Conservation (phyloP, 23 tunicate species). For the Ciona savignyi region DNA sequence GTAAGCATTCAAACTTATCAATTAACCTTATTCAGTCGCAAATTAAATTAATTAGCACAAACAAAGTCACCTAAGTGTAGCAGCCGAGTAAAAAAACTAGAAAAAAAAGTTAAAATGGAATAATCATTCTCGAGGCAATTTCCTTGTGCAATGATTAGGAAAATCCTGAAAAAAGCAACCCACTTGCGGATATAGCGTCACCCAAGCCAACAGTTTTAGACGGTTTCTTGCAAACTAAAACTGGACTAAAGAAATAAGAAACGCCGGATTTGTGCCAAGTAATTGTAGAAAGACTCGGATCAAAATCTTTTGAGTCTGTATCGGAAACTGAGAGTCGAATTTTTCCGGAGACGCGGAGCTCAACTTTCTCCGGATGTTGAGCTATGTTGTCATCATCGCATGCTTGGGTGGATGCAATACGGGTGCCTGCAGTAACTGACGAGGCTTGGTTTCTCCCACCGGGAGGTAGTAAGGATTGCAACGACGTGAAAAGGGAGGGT, state of each 20-base stretch:
- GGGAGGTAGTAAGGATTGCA: constrained; percentile 15
- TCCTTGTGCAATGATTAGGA: not conserved
- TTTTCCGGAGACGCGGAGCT: constrained; percentile 31
- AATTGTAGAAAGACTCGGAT: constrained; percentile 30
- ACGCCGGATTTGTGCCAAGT: constrained; percentile 31
- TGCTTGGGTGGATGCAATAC: constrained; percentile 72
- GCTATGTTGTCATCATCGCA: constrained; percentile 52
- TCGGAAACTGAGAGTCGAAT: constrained; percentile 25
- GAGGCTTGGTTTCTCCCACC: constrained; percentile 58
- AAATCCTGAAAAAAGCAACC: constrained; percentile 59
- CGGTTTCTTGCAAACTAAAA: constrained; percentile 67
- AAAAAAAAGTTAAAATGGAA: too few relatives aligned
- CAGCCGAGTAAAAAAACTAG: too few relatives aligned
- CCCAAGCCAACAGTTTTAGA: constrained; percentile 91
- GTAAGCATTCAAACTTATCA: too few relatives aligned
- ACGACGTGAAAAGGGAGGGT: constrained; percentile 63
- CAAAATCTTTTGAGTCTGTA: constrained; percentile 2
- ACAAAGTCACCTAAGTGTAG: too few relatives aligned
- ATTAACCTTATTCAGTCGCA: too few relatives aligned
- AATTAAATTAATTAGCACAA: too few relatives aligned
- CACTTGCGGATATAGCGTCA: constrained; percentile 75
- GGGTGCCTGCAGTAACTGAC: constrained; percentile 70
- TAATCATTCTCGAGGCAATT: too few relatives aligned
- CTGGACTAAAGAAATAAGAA: constrained; percentile 43
- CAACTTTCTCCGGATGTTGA: constrained; percentile 34